Base-by-base conservation (phyloP, 1,140 invertebrate species). In the Melipona quadrifasciata region DNA sequence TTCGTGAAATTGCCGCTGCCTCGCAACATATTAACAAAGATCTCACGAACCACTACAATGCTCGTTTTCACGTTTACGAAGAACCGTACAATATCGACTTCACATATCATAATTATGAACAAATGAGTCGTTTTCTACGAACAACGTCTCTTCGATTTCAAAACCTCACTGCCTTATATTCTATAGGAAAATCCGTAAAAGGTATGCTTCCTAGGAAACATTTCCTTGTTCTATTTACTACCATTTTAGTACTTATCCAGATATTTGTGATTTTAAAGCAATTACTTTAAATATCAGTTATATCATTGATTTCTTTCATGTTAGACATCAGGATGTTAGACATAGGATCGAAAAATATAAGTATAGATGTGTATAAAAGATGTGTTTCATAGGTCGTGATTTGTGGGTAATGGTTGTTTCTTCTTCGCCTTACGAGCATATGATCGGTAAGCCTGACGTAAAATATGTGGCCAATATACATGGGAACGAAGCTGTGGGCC, bases 361-460 rank as follows among this genome's bases (percentile, higher is more conserved):
- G 19, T 57, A 8, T 21, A 57, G 19, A 57, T 57, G 19, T 57
- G 0, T 57, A 57, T 21, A 57, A 47, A 47, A 47, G 39, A 47
- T 12, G 11, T n/a, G 24, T 83, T 57, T 72, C 53, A 57, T 11
- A 98, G 97, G 97, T 85, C 96, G 98, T 55, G 98, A 99, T 91
- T 96, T 99, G 24, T 99, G 98, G 98, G 98, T 99, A 47, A 97
- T 99, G 96, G 98, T 99, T 71, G 97, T 99, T 27, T 98, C 98
- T 0, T 96, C 97, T 64, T 98, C 97, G 65, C 98, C 97, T 1
- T 97, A 97, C 93, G 98, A 98, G 93, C 98, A 98, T 93, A 98
- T 98, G 96, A 96, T 99, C 85, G 97, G 98, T 61, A 98, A 98
- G 91, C 98, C 98, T 8, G 97, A 99, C 92, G 98, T 99, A 2